Evolutionary conservation across 2,888 invertebrate genomes (phyloP).

Genomic region (Pyrochroa serraticornis): DNA sequence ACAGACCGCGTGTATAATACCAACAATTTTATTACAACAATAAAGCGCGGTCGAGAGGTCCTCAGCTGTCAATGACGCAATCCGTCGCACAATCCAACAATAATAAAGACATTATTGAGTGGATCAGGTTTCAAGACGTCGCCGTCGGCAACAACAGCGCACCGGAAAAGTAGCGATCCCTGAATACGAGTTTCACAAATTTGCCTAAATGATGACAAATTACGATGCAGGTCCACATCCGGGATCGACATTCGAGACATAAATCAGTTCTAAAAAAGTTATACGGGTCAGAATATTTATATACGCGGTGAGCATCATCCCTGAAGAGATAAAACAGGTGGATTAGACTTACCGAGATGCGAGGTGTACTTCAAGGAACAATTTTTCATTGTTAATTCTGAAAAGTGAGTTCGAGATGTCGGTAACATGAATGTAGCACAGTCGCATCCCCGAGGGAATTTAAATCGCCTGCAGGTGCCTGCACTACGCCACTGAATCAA

Average conservation of each 20-base stretch:
- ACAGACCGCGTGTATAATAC: too few species aligned
- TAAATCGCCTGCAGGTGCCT: slow-evolving; percentile 24
- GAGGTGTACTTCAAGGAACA: slow-evolving; percentile 17
- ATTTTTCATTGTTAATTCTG: slow-evolving; percentile 27
- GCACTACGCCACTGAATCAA: slow-evolving; percentile 24
- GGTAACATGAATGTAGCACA: slow-evolving; percentile 20
- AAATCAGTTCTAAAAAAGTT: slow-evolving; percentile 11
- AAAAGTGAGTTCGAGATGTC: slow-evolving; percentile 23
- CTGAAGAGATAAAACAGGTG: slow-evolving; percentile 17
- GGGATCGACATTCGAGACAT: slow-evolving; percentile 10
- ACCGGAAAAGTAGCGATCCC: too few species aligned
- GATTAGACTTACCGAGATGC: slow-evolving; percentile 15
- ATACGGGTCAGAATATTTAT: slow-evolving; percentile 16
- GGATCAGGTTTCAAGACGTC: too few species aligned
- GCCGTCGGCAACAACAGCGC: too few species aligned
- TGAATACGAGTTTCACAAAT: background rate
- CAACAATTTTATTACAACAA: too few species aligned
- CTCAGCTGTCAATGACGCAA: too few species aligned
- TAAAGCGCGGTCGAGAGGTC: too few species aligned
- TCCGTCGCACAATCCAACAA: too few species aligned
- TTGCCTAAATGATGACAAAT: background rate
- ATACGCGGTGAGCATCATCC: slow-evolving; percentile 9
- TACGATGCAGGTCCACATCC: background rate
- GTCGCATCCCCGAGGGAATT: slow-evolving; percentile 20
- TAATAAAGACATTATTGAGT: too few species aligned